phyloP scores from a whole-genome alignment of 2,113 vertebrate genomes.

The Suncus etruscus region DNA sequence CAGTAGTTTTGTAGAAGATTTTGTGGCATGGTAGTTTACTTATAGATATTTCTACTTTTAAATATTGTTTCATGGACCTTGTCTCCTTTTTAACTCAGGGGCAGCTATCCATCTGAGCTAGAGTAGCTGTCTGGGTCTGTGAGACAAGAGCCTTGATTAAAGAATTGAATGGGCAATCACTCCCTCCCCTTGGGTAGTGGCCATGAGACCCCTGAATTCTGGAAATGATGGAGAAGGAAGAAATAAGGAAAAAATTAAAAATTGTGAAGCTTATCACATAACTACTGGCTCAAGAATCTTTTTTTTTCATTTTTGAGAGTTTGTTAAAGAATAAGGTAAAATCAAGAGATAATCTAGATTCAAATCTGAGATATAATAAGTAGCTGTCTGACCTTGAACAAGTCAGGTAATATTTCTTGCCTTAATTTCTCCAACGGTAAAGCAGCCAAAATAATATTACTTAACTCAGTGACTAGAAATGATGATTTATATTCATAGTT shows the following conservation, averaged over 20 bases:
- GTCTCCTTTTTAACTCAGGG: not conserved
- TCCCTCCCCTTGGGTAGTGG: not conserved
- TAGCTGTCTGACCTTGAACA: not conserved
- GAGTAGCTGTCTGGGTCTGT: not conserved
- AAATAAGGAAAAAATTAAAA: not conserved
- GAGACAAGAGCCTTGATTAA: not conserved
- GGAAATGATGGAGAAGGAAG: not conserved
- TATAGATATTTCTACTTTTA: not conserved
- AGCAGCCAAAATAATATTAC: not conserved
- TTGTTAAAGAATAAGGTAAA: not conserved
- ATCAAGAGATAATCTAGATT: not conserved
- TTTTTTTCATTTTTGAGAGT: not conserved
- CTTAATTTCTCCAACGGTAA: not conserved
- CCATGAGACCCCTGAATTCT: not conserved
- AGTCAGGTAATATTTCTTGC: not conserved
- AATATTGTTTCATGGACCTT: not conserved
- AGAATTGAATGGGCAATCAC: not conserved
- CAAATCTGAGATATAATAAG: not conserved
- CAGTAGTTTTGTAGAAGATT: not conserved
- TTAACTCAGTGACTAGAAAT: not conserved
- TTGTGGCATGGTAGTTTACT: not conserved
- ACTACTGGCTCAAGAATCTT: not conserved
- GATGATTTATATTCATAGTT: not conserved
- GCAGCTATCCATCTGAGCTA: not conserved
- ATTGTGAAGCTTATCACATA: not conserved